A percentile compares a stretch with the other conserved stretches of the same genome.
phyloP scores from a whole-genome alignment of 2,888 invertebrate species.

The Empis livida region DNA sequence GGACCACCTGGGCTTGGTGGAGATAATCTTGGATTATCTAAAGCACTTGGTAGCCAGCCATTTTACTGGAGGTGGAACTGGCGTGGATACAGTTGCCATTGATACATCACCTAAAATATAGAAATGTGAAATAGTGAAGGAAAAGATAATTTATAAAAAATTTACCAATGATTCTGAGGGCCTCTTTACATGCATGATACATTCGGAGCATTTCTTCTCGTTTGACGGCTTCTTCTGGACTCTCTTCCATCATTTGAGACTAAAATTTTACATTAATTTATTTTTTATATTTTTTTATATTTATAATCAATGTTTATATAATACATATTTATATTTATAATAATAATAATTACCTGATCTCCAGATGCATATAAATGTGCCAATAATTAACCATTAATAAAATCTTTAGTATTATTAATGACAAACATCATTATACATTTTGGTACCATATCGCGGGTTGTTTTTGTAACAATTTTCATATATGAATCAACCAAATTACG shows the following conservation, averaged over 20 bases:
- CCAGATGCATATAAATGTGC: conserved; percentile 94
- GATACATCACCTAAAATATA: conserved; percentile 76
- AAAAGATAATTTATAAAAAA: no score
- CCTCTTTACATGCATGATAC: conserved; percentile 99
- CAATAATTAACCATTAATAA: conserved; percentile 91
- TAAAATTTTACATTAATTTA: no score
- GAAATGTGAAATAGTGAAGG: no score
- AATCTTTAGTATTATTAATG: conserved; percentile 94
- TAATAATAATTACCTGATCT: conserved; percentile 64
- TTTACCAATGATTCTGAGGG: conserved; percentile 80
- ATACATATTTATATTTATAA: no score
- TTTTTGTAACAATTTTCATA: conserved; percentile 99
- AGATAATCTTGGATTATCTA: conserved; percentile 60
- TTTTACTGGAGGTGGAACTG: conserved; percentile 96
- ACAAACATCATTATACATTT: conserved; percentile 98
- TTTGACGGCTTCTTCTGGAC: conserved; percentile 89
- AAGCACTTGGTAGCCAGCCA: conserved; percentile 72
- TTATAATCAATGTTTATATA: no score
- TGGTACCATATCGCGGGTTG: conserved; percentile 94
- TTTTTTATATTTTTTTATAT: not conserved
- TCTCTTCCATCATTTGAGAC: conserved; percentile 98
- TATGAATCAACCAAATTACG: conserved; percentile 99
- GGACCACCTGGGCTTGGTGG: conserved; percentile 81
- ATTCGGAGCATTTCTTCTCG: conserved; percentile 97
- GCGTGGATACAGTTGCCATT: conserved; percentile 90